phyloP scores from a whole-genome alignment of 2,797 vertebrate species.

The Hylomyscus alleni region DNA sequence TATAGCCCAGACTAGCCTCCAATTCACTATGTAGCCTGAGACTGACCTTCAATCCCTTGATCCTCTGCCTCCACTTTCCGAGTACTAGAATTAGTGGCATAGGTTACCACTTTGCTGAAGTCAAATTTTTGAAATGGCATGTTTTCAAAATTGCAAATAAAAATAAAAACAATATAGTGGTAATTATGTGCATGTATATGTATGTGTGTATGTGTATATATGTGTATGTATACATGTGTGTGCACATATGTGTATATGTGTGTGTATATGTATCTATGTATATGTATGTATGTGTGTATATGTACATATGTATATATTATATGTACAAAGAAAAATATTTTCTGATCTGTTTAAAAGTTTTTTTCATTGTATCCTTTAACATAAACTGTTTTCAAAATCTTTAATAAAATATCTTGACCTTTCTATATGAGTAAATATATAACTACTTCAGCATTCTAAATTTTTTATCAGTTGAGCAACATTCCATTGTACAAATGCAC shows the following conservation, averaged over 20 bases:
- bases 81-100: not conserved
- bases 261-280: rapidly evolving
- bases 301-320: not conserved
- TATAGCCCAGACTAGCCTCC: not conserved
- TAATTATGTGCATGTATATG: not conserved
- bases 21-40: not conserved
- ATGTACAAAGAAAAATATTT: not conserved
- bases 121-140: not conserved
- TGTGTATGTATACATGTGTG: not conserved
- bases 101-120: not conserved
- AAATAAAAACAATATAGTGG: not conserved
- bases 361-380: not conserved
- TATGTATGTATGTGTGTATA: not conserved
- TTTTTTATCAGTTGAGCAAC: conserved; percentile 12
- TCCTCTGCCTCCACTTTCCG: not conserved
- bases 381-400: not conserved
- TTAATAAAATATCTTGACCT: conserved; percentile 47
- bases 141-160: not conserved
- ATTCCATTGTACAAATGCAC: not conserved
- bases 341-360: conserved; percentile 18
- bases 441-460: not conserved
- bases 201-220: rapidly evolving
- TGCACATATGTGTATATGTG: rapidly evolving
- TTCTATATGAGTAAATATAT: not conserved
- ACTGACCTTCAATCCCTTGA: not conserved